phyloP scores from a whole-genome alignment of 2,113 vertebrate species.

The Calypte anna region DNA sequence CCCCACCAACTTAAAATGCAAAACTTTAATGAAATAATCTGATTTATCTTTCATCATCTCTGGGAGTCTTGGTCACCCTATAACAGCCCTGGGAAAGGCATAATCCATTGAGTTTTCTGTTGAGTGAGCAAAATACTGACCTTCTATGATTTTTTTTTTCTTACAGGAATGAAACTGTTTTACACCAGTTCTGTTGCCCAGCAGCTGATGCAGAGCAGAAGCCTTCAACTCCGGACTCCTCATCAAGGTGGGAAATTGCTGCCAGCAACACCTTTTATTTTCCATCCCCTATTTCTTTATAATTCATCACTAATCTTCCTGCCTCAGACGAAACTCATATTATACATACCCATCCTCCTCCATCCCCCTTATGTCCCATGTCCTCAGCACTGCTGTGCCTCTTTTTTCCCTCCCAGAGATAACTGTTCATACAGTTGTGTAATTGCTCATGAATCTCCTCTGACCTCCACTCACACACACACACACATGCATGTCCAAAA shows the following conservation, averaged over 20 bases:
- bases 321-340: not conserved
- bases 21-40: not conserved
- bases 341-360: not conserved
- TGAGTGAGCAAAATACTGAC: conserved; percentile 34
- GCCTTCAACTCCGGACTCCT: conserved; percentile 73
- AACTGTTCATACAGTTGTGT: not conserved
- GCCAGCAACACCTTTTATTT: not conserved
- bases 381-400: not conserved
- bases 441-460: not conserved
- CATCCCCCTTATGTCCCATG: not conserved
- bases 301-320: not conserved
- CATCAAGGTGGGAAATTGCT: conserved; percentile 74
- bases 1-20: not conserved
- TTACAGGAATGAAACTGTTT: conserved; percentile 93
- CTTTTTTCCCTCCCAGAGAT: not conserved
- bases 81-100: not conserved
- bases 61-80: not conserved
- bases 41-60: not conserved
- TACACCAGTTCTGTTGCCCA: conserved; percentile 98
- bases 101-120: not conserved
- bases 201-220: conserved; percentile 92
- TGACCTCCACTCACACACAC: not conserved
- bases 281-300: not conserved
- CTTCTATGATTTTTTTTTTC: conserved; percentile 39
- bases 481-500: not conserved